Conservation (phyloP, 2,113 vertebrate species). For the Python bivittatus region DNA sequence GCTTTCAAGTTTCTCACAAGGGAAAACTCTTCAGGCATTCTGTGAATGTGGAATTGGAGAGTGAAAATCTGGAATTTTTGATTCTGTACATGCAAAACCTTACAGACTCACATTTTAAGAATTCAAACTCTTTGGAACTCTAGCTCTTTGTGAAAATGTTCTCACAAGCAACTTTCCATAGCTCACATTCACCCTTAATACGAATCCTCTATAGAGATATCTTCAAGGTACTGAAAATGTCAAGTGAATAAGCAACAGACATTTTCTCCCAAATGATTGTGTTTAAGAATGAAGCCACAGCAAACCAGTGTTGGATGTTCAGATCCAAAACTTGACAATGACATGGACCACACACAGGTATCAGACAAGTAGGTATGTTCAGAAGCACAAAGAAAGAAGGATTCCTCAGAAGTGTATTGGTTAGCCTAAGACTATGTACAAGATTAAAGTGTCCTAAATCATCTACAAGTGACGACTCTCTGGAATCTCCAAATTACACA, state of each 20-base stretch:
- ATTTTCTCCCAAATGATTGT: neutral
- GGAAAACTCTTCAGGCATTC: neutral
- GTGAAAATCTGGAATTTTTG: neutral
- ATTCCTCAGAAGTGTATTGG: neutral
- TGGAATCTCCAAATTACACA: neutral
- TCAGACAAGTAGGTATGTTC: neutral
- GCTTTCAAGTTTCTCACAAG: neutral
- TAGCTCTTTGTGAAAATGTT: neutral
- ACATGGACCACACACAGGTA: neutral
- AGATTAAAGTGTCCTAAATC: neutral
- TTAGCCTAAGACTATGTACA: neutral
- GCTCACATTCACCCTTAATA: neutral
- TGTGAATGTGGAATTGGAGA: neutral
- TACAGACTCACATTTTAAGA: neutral
- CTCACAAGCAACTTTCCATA: neutral
- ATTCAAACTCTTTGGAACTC: neutral
- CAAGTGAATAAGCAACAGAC: neutral
- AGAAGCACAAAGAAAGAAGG: neutral
- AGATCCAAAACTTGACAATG: neutral
- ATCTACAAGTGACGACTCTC: neutral
- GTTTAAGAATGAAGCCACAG: neutral
- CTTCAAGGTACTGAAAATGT: neutral
- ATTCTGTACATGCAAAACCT: neutral
- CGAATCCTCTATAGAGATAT: neutral
- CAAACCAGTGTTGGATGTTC: neutral